Percentiles rank a stretch among this genome's conserved stretches.
phyloP scores from a whole-genome alignment of 1,140 invertebrate genomes.

The Drosophila nigromelanica region DNA sequence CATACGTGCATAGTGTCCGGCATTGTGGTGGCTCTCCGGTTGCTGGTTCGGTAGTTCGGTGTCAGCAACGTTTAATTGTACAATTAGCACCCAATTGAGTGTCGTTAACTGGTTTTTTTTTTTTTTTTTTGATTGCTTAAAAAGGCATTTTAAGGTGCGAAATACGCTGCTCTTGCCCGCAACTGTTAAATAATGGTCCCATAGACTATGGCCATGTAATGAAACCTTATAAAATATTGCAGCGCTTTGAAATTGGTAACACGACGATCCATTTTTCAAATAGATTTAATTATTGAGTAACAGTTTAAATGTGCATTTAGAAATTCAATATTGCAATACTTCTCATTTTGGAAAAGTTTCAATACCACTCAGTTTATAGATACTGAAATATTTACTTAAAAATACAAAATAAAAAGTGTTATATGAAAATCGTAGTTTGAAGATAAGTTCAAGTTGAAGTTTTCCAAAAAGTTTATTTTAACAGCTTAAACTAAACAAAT shows the following conservation, averaged over 20 bases:
- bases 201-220: slow-evolving; percentile 10
- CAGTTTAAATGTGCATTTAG: background rate
- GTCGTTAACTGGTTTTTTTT: slow-evolving; percentile 76
- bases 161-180: slow-evolving; percentile 4
- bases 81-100: slow-evolving; percentile 81
- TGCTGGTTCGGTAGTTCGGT: slow-evolving; percentile 20
- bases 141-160: slow-evolving; percentile 70
- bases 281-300: background rate
- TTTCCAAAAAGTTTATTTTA: no score
- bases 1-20: background rate
- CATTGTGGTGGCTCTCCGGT: slow-evolving; percentile 13
- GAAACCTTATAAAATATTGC: background rate
- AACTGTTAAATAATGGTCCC: background rate
- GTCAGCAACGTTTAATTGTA: slow-evolving; percentile 69
- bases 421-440: no score
- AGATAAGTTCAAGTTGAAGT: no score
- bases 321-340: background rate
- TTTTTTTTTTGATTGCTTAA: slow-evolving; percentile 58
- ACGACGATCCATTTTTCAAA: background rate
- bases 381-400: no score
- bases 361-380: no score
- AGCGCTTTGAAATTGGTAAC: background rate
- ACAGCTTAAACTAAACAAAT: no score
- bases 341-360: no score
- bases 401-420: no score